A percentile compares a stretch with the other conserved stretches of the same genome.
phyloP scores from a whole-genome alignment of 2,113 vertebrate species.

The Coptodon bakossiorum region DNA sequence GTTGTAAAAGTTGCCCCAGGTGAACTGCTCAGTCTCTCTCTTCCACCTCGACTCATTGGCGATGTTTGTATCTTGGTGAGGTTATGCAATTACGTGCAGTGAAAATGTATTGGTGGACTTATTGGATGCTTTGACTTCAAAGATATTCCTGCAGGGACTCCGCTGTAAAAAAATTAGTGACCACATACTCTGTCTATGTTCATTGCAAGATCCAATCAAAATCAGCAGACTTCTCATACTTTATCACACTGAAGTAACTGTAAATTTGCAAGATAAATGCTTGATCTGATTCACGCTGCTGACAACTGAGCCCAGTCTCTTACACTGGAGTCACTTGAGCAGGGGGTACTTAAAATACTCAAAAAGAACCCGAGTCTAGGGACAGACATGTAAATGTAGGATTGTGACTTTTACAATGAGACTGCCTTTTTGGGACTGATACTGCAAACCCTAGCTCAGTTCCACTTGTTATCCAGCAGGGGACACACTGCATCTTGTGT shows the following conservation, averaged over 20 bases:
- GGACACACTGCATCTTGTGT: slow-evolving; percentile 17
- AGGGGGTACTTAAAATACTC: background rate
- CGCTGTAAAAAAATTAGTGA: background rate
- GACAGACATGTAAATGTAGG: background rate
- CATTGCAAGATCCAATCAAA: background rate
- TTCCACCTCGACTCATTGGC: background rate
- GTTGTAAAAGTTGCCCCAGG: background rate
- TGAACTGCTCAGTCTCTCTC: background rate
- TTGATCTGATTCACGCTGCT: background rate
- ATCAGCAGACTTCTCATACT: background rate
- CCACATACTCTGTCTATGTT: background rate
- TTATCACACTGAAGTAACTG: background rate
- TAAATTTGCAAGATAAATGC: background rate
- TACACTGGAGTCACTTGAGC: background rate
- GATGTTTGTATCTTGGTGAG: background rate
- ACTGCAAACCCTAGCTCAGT: background rate
- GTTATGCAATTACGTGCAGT: background rate
- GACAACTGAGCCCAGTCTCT: background rate
- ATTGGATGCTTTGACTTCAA: background rate
- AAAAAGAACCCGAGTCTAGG: background rate
- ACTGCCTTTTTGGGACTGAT: background rate
- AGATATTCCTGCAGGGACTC: background rate
- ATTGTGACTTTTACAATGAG: background rate
- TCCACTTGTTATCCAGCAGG: slow-evolving; percentile 30
- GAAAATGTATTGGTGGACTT: background rate